Conservation (phyloP, 2,888 invertebrate species). For the Gastracanthus pulcherrimus region DNA sequence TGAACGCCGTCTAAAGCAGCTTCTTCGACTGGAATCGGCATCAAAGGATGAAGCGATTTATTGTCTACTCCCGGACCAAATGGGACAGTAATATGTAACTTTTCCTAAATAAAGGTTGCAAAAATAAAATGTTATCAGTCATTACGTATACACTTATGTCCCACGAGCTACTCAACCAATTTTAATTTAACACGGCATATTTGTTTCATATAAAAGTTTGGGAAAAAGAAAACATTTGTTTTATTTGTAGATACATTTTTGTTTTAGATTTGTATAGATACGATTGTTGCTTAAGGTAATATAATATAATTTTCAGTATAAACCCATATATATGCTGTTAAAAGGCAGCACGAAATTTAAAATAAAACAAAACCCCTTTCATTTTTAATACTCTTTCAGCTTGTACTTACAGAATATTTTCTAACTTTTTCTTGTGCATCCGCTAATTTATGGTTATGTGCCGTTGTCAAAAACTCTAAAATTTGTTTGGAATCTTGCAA, state of each 20-base stretch:
- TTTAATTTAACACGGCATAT: too few relatives aligned
- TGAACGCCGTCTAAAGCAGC: slow-evolving; percentile 55
- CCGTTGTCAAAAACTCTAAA: slow-evolving; percentile 57
- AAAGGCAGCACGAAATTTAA: not conserved
- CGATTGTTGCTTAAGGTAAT: too few relatives aligned
- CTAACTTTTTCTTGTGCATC: slow-evolving; percentile 47
- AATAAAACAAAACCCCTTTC: not conserved
- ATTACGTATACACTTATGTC: too few relatives aligned
- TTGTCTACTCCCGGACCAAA: slow-evolving; percentile 65
- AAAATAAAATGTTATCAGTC: not conserved
- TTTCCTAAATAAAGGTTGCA: slow-evolving; percentile 47
- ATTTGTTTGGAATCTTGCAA: slow-evolving; percentile 56
- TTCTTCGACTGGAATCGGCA: slow-evolving; percentile 58
- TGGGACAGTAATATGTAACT: not conserved
- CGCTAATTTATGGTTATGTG: slow-evolving; percentile 54
- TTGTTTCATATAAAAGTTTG: too few relatives aligned
- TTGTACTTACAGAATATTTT: not conserved
- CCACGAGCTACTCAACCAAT: too few relatives aligned
- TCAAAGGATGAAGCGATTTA: slow-evolving; percentile 65
- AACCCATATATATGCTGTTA: too few relatives aligned
- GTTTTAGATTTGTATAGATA: too few relatives aligned
- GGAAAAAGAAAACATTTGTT: too few relatives aligned
- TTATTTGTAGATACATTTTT: too few relatives aligned
- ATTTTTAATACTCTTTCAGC: not conserved
- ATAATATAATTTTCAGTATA: too few relatives aligned